A percentile compares a stretch with the other conserved stretches of the same genome.
These are phyloP conservation scores for Trachelus tabidus DNA, from an alignment of 2,888 invertebrate species.

Conservation along the genomic window DNA sequence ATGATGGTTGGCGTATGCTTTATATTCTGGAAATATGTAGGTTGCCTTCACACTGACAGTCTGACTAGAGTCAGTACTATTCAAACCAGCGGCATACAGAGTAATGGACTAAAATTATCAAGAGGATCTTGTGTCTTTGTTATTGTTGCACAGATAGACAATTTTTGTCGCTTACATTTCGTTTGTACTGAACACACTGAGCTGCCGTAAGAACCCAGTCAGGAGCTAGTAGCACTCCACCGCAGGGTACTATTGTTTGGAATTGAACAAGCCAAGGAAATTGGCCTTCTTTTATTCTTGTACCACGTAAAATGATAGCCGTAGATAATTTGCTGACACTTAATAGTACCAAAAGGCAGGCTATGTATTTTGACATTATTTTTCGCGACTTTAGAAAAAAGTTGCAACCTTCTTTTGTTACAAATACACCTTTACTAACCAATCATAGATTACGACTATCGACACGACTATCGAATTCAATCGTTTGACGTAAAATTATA, in stretches of 20 bases:
- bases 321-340: conserved; percentile 24
- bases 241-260: conserved; percentile 45
- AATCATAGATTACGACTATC: neutral
- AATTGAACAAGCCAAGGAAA: conserved; percentile 51
- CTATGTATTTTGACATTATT: conserved; percentile 41
- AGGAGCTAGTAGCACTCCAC: conserved; percentile 42
- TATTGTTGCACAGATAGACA: neutral
- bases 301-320: conserved; percentile 29
- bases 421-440: neutral
- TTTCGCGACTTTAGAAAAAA: neutral
- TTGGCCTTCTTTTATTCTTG: conserved; percentile 34
- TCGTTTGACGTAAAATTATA: neutral
- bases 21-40: conserved; percentile 42
- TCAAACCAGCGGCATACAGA: conserved; percentile 38
- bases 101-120: conserved; percentile 37
- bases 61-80: conserved; percentile 36
- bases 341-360: conserved; percentile 30
- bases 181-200: conserved; percentile 44
- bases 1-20: conserved; percentile 33
- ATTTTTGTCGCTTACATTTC: conserved; percentile 35
- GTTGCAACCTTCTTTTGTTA: neutral
- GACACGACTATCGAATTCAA: neutral
- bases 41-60: conserved; percentile 42
- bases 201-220: conserved; percentile 51
- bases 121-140: neutral